Base-by-base conservation (phyloP, 2,113 vertebrate species). In the Pluvianellus socialis region DNA sequence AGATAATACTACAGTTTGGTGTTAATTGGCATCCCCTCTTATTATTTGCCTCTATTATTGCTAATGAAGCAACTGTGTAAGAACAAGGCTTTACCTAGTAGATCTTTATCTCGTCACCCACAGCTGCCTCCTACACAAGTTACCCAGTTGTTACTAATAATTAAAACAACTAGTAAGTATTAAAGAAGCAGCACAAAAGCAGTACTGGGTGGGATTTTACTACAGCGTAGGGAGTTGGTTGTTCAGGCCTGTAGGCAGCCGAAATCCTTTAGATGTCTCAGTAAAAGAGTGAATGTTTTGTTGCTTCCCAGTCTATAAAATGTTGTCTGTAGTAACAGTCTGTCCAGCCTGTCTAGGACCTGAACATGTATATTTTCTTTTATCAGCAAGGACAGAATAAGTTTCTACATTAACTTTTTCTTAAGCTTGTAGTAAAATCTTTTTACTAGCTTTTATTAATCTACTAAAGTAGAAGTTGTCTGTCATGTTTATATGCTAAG, bases 81-180 rank as follows among this genome's bases (percentile, higher is more conserved):
- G 65, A 92, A 58, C 38, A 81, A 42, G 67, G 47, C 20, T n/a
- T 86, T 80, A 33, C 38, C 45, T 45, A 1, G 24, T 23, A 80
- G 75, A 59, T 76, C 45, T 92, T 44, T 59, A 71, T 73, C 45
- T 92, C 42, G 15, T 94, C 73, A 59, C 52, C 68, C 65, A n/a
- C n/a, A 86, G 50, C 65, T 86, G n/a, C 55, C 55, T 84, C 58
- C 79, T 88, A 62, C 76, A 84, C 42, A 44, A 76, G 14, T 63
- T 84, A 38, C 11, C 9, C 13, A 52, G n/a, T 53, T 1, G 1
- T 67, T 58, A 23, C 38, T n/a, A 77, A 35, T 38, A 80, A 86
- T 91, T 89, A 71, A 83, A 96, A 44, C n/a, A 79, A 55, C 13
- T 38, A 86, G 89, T 52, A 71, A 63, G 71, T 47, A 63, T 67